Conservation (phyloP, 2,888 invertebrate species). For the Drosophila parthenogenetica region DNA sequence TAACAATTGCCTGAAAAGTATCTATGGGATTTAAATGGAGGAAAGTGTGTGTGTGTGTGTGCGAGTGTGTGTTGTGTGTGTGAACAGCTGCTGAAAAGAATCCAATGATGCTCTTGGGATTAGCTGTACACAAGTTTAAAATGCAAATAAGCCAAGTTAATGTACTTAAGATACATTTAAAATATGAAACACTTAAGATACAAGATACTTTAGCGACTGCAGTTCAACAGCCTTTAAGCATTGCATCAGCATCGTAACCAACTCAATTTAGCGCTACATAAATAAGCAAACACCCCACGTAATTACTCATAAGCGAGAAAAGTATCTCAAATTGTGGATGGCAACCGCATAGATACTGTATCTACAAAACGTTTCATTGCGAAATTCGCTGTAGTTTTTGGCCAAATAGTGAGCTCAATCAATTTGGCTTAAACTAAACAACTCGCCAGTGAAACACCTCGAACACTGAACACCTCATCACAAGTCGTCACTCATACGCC, state of each 20-base stretch:
- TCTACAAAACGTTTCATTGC: slow-evolving; percentile 23
- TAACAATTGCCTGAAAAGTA: slow-evolving; percentile 24
- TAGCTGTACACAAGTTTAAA: slow-evolving; percentile 16
- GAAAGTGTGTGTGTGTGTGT: slow-evolving; percentile 7
- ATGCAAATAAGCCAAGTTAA: slow-evolving; percentile 9
- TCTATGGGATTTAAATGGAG: slow-evolving; percentile 19
- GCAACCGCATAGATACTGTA: slow-evolving; percentile 20
- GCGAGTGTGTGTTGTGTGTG: slow-evolving; percentile 1
- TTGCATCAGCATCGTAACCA: not conserved
- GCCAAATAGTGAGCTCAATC: slow-evolving; percentile 54
- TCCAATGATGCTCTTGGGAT: slow-evolving; percentile 18
- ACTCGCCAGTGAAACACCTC: slow-evolving; percentile 21
- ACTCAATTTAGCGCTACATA: slow-evolving; percentile 36
- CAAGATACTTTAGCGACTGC: too few relatives aligned
- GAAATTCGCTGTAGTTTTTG: slow-evolving; percentile 20
- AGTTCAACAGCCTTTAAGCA: not conserved
- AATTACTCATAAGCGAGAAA: slow-evolving; percentile 37
- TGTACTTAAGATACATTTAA: not conserved
- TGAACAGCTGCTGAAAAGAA: slow-evolving; percentile 1
- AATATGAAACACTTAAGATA: not conserved
- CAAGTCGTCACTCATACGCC: slow-evolving; percentile 64
- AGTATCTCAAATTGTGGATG: slow-evolving; percentile 28
- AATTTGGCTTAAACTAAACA: slow-evolving; percentile 66
- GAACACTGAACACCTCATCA: slow-evolving; percentile 12
- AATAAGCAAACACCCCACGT: slow-evolving; percentile 14